These are phyloP conservation scores for Candoia aspera DNA, from an alignment of 2,113 vertebrate species.

Conservation along the genomic window DNA sequence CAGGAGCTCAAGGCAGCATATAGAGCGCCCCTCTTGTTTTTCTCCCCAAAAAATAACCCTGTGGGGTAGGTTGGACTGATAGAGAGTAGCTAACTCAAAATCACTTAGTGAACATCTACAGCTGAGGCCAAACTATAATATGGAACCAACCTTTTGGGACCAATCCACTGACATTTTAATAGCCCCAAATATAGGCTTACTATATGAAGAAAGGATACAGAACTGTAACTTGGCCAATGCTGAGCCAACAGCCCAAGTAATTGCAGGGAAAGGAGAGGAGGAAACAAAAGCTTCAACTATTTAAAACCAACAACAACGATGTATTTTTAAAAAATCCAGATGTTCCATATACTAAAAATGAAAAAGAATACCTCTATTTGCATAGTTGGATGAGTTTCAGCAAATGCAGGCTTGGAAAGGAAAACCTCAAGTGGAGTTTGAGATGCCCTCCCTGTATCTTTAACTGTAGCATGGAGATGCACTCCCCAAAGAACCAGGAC, in stretches of 20 bases:
- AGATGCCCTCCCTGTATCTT: conserved; percentile 17
- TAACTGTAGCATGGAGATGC: accelerated
- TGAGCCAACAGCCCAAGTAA: conserved; percentile 64
- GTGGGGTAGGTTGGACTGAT: background rate
- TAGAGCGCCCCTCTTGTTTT: conserved; percentile 4
- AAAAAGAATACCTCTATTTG: conserved; percentile 20
- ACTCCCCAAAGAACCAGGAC: background rate
- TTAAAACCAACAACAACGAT: conserved; percentile 20
- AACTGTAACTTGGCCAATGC: conserved; percentile 62
- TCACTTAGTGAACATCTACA: background rate
- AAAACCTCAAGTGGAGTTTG: conserved; percentile 45
- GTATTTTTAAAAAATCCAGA: conserved; percentile 33
- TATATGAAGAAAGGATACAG: conserved; percentile 65
- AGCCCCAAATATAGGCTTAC: conserved; percentile 57
- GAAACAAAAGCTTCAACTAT: background rate
- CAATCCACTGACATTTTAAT: conserved; percentile 67
- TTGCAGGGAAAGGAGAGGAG: conserved; percentile 47
- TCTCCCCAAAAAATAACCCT: conserved; percentile 48
- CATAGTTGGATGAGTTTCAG: conserved; percentile 53
- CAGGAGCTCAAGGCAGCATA: background rate
- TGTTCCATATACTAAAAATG: conserved; percentile 44
- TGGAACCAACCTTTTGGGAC: conserved; percentile 54
- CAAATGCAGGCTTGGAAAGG: conserved; percentile 33
- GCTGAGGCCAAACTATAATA: background rate
- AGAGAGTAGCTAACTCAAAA: background rate